Conservation (phyloP, 2,113 vertebrate genomes). For the Nansenia antarctica region DNA sequence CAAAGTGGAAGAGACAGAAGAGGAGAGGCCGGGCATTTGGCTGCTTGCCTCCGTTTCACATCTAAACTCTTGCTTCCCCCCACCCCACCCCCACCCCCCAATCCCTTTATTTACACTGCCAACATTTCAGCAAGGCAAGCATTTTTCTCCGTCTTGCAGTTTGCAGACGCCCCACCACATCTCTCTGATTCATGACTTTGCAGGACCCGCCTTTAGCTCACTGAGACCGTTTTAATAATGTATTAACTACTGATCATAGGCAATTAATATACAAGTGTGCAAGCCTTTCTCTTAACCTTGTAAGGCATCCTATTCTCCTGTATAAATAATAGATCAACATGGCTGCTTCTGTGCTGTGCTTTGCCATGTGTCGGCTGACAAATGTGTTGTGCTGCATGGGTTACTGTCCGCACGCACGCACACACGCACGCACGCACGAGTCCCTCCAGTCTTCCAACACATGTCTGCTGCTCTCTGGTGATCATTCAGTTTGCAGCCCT, state of each 20-base stretch:
- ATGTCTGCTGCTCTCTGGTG: neutral
- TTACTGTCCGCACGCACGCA: slow-evolving; percentile 17
- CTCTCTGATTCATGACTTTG: slow-evolving; percentile 52
- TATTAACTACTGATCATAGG: slow-evolving; percentile 64
- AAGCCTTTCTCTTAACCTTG: slow-evolving; percentile 65
- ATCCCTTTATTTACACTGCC: slow-evolving; percentile 7
- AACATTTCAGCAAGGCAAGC: slow-evolving; percentile 32
- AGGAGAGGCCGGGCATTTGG: slow-evolving; percentile 10
- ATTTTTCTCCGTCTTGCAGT: slow-evolving; percentile 29
- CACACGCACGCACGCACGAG: neutral
- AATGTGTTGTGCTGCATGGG: slow-evolving; percentile 30
- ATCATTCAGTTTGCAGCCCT: slow-evolving; percentile 18
- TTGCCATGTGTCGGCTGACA: slow-evolving; percentile 41
- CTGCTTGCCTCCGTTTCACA: neutral
- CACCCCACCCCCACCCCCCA: neutral
- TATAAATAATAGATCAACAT: slow-evolving; percentile 65
- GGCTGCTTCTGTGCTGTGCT: slow-evolving; percentile 30
- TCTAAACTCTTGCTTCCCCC: neutral
- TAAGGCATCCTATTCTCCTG: slow-evolving; percentile 40
- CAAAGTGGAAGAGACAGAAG: neutral
- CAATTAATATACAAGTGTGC: slow-evolving; percentile 69
- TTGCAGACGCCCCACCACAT: slow-evolving; percentile 10
- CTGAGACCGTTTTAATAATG: slow-evolving; percentile 69
- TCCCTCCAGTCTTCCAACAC: neutral
- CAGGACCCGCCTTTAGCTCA: slow-evolving; percentile 24